Conservation (phyloP, 2,797 vertebrate species). For the Rhadinocentrus ornatus region DNA sequence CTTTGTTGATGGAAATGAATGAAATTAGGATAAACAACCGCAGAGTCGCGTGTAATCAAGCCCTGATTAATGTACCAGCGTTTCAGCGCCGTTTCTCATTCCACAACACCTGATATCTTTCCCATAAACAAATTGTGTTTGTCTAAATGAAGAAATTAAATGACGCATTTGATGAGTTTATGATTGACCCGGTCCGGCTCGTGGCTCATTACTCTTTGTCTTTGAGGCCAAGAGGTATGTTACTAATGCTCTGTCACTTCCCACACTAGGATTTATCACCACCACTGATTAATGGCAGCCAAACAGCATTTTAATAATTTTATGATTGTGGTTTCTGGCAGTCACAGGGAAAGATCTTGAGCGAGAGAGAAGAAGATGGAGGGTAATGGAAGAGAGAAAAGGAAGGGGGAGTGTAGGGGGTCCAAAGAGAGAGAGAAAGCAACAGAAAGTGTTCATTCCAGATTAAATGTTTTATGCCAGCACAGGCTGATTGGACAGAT, state of each 20-base stretch:
- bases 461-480: constrained; percentile 88
- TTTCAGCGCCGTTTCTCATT: constrained; percentile 96
- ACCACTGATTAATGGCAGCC: constrained; percentile 97
- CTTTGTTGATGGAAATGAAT: constrained; percentile 99
- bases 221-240: constrained; percentile 88
- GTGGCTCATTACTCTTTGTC: constrained; percentile 94
- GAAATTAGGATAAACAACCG: constrained; percentile 99
- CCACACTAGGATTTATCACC: constrained; percentile 93
- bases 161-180: constrained; percentile 99
- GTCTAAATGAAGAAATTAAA: constrained; percentile 99
- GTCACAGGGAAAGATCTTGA: constrained; percentile 64
- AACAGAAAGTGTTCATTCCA: constrained; percentile 84
- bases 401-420: constrained; percentile 29
- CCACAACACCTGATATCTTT: constrained; percentile 99
- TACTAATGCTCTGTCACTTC: constrained; percentile 96
- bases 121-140: constrained; percentile 99
- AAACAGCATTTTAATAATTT: constrained; percentile 94
- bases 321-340: constrained; percentile 91
- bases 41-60: constrained; percentile 97
- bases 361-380: constrained; percentile 55
- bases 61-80: constrained; percentile 97
- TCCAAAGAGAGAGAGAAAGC: constrained; percentile 50
- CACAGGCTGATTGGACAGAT: constrained; percentile 81
- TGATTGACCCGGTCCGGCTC: constrained; percentile 98
- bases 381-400: constrained; percentile 45